These are phyloP conservation scores for Zhengitettix transpicula DNA, from an alignment of 2,888 invertebrate species.

Conservation along the genomic window DNA sequence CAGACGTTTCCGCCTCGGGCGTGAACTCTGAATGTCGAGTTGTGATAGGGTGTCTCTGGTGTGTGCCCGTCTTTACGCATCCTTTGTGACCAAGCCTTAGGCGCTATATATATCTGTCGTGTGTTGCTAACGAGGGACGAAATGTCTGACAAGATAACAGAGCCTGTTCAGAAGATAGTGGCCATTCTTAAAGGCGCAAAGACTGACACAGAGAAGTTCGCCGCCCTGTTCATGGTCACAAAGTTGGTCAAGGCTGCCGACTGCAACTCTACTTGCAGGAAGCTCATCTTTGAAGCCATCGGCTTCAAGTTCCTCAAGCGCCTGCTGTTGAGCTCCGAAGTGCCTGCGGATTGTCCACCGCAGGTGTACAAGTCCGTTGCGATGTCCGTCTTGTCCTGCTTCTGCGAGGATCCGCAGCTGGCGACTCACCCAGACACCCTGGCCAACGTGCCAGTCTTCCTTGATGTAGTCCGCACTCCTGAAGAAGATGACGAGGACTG, in stretches of 20 bases:
- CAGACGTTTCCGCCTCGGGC: no score
- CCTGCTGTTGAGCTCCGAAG: conserved; percentile 53
- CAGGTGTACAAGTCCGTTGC: conserved; percentile 84
- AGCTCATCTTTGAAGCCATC: conserved; percentile 72
- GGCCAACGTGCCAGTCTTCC: conserved; percentile 61
- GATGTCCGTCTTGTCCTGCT: conserved; percentile 68
- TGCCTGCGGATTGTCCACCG: conserved; percentile 76
- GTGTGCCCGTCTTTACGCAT: no score
- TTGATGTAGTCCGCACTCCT: conserved; percentile 68
- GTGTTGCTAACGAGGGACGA: no score
- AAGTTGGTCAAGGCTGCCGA: conserved; percentile 74
- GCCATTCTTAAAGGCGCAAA: conserved; percentile 60
- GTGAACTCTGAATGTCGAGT: no score
- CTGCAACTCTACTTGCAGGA: conserved; percentile 51
- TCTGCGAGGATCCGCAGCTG: conserved; percentile 65
- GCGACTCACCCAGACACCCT: conserved; percentile 72
- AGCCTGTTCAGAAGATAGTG: conserved; percentile 71
- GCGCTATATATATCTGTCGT: no score
- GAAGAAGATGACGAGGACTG: conserved; percentile 55
- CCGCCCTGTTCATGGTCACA: conserved; percentile 80
- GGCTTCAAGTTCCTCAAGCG: conserved; percentile 75
- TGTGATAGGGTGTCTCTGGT: no score
- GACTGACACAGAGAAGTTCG: conserved; percentile 81
- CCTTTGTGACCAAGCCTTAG: no score
- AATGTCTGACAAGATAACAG: conserved; percentile 37